A percentile compares a stretch with the other conserved stretches of the same genome.
Conservation (phyloP, 2,888 invertebrate genomes). For the Campopleginae sp. region DNA sequence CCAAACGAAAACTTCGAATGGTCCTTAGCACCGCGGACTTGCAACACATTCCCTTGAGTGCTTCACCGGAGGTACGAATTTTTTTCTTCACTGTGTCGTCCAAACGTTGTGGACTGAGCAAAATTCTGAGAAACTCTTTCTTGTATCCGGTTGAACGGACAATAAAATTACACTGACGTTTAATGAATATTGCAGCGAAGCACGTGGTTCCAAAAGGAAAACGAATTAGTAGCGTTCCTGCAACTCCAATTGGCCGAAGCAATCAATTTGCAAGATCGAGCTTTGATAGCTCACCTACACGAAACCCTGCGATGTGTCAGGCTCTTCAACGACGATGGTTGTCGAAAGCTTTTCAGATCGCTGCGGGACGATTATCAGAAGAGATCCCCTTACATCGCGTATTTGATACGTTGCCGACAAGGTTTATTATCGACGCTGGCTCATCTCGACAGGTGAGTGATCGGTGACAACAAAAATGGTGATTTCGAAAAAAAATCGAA, state of each 20-base stretch:
- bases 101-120: not conserved
- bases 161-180: not conserved
- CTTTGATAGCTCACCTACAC: slow-evolving; percentile 91
- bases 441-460: slow-evolving; percentile 88
- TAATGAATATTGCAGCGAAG: slow-evolving; percentile 77
- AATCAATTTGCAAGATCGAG: slow-evolving; percentile 91
- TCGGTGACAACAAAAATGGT: slow-evolving; percentile 13
- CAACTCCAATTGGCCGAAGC: slow-evolving; percentile 93
- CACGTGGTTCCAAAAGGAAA: slow-evolving; percentile 83
- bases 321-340: slow-evolving; percentile 89
- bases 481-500: too few relatives aligned
- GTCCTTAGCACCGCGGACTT: slow-evolving; percentile 95
- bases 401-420: slow-evolving; percentile 92
- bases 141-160: too few relatives aligned
- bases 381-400: slow-evolving; percentile 92
- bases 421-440: slow-evolving; percentile 91
- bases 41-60: slow-evolving; percentile 86
- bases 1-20: slow-evolving; percentile 94
- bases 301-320: slow-evolving; percentile 93
- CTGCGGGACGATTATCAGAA: slow-evolving; percentile 91
- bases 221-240: slow-evolving; percentile 88
- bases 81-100: not conserved
- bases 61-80: slow-evolving; percentile 76
- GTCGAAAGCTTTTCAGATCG: slow-evolving; percentile 90
- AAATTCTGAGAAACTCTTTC: not conserved